Evolutionary conservation across 2,888 invertebrate species (phyloP).

Genomic region (Apocheima hispidaria): DNA sequence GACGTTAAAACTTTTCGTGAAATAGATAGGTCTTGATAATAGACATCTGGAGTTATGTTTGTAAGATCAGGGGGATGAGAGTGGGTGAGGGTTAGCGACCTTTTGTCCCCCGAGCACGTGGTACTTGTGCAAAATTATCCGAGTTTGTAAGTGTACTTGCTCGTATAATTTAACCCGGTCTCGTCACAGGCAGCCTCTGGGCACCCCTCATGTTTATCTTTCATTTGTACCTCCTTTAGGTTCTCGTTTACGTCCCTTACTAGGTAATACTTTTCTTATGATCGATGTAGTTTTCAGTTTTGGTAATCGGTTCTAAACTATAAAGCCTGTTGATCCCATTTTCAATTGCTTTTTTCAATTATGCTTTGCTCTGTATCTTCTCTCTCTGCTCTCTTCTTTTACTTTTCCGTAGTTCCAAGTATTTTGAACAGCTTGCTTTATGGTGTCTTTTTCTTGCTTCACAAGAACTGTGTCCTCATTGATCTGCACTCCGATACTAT

Average conservation of each 20-base stretch:
- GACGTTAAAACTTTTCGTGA: slow-evolving; percentile 8
- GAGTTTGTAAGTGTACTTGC: slow-evolving; percentile 44
- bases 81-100: slow-evolving; percentile 56
- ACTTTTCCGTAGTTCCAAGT: not conserved
- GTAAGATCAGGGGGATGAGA: slow-evolving; percentile 53
- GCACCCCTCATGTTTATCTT: slow-evolving; percentile 59
- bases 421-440: not conserved
- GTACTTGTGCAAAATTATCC: slow-evolving; percentile 51
- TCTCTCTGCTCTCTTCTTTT: too few species aligned
- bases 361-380: not conserved
- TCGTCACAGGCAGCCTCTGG: slow-evolving; percentile 38
- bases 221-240: slow-evolving; percentile 55
- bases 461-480: too few species aligned
- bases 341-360: not conserved
- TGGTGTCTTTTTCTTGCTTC: not conserved
- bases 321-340: not conserved
- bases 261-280: slow-evolving; percentile 43
- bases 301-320: not conserved
- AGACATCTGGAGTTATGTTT: slow-evolving; percentile 42
- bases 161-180: slow-evolving; percentile 44
- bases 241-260: slow-evolving; percentile 38
- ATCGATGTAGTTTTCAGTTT: slow-evolving; percentile 36
- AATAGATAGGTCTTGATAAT: slow-evolving; percentile 38
- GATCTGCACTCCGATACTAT: too few species aligned
- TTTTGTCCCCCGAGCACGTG: slow-evolving; percentile 59